phyloP scores from a whole-genome alignment of 2,888 invertebrate genomes.

The Tenthredo mesomela region DNA sequence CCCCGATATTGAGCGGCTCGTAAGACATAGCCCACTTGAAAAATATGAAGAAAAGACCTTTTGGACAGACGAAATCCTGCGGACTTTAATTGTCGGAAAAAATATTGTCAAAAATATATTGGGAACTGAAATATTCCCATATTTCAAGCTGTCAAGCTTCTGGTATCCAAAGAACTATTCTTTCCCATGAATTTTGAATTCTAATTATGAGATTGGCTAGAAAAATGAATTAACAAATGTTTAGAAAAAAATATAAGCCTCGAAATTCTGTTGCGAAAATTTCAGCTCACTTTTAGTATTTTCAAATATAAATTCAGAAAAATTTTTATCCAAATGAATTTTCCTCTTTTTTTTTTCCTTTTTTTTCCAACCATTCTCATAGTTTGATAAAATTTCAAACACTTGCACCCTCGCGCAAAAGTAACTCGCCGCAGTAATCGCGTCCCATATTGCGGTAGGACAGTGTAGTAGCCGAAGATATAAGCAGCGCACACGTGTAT shows the following conservation, averaged over 20 bases:
- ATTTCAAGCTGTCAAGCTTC: background rate
- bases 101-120: background rate
- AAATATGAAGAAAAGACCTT: background rate
- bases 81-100: background rate
- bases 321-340: too few relatives aligned
- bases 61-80: background rate
- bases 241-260: background rate
- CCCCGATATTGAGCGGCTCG: background rate
- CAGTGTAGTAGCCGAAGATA: background rate
- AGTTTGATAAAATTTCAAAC: background rate
- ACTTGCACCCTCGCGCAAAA: background rate
- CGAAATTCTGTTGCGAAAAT: background rate
- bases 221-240: background rate
- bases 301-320: too few relatives aligned
- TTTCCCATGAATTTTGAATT: background rate
- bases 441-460: background rate
- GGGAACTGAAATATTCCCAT: background rate
- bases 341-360: too few relatives aligned
- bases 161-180: background rate
- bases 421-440: background rate
- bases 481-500: slow-evolving; percentile 12
- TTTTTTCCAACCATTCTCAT: too few relatives aligned
- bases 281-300: background rate
- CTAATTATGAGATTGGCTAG: background rate
- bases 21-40: background rate